Conservation (phyloP, 2,888 invertebrate genomes). For the Eristalis tenax region DNA sequence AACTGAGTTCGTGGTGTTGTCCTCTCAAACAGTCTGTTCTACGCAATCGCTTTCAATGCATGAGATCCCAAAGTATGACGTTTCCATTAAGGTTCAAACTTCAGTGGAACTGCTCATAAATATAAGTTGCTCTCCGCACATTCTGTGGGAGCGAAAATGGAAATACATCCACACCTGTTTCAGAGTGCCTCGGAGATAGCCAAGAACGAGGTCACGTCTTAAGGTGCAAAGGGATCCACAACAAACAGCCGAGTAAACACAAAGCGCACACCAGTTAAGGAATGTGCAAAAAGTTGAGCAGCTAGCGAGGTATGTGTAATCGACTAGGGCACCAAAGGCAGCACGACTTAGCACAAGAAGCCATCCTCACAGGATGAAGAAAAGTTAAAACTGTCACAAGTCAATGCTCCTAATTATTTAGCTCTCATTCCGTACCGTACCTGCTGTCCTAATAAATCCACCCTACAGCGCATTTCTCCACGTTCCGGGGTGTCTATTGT, state of each 20-base stretch:
- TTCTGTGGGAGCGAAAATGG: neutral
- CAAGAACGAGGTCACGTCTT: neutral
- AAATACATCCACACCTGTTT: neutral
- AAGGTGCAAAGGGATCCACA: neutral
- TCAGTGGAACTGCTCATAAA: neutral
- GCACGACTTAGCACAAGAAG: neutral
- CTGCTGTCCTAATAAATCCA: neutral
- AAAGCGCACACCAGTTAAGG: neutral
- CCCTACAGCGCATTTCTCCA: neutral
- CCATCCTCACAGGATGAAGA: neutral
- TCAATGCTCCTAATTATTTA: neutral
- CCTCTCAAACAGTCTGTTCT: too few species aligned
- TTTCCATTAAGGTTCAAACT: too few species aligned
- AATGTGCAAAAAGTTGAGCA: neutral
- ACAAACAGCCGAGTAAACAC: neutral
- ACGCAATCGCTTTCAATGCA: too few species aligned
- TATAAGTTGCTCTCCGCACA: neutral
- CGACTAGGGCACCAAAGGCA: neutral
- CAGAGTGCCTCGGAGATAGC: neutral
- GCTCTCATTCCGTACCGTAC: neutral
- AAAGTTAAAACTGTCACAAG: neutral
- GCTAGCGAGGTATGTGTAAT: neutral
- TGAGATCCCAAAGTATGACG: too few species aligned
- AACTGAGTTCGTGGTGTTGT: too few species aligned
- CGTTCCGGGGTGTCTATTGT: neutral